Conservation (phyloP, 1,140 invertebrate species). For the Dryas iulia region DNA sequence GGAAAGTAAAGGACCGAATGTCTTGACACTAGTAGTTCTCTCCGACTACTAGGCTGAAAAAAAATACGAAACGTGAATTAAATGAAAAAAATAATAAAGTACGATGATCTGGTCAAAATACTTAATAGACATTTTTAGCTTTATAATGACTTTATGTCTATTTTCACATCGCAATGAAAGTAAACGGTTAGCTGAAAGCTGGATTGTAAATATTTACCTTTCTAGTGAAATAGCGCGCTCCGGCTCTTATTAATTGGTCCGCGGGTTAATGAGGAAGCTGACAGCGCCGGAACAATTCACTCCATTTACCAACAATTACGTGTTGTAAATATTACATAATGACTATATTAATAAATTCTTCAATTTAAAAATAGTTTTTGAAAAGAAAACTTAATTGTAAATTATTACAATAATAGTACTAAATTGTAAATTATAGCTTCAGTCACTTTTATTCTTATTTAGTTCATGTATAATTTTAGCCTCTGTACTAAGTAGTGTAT, state of each 20-base stretch:
- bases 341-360: conserved; percentile 12
- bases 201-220: conserved; percentile 39
- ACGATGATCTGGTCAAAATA: neutral
- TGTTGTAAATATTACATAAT: conserved; percentile 65
- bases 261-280: conserved; percentile 74
- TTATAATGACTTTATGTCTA: neutral
- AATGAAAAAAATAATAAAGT: too few species aligned
- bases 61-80: too few species aligned
- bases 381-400: neutral
- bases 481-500: too few species aligned
- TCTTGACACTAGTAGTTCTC: too few species aligned
- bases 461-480: too few species aligned
- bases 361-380: neutral
- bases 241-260: conserved; percentile 62
- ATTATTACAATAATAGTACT: too few species aligned
- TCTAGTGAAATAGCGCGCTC: conserved; percentile 49
- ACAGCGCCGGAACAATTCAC: conserved; percentile 72
- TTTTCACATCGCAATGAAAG: conserved; percentile 7
- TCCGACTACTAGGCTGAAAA: too few species aligned
- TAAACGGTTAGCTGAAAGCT: conserved; percentile 16
- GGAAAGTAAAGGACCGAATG: too few species aligned
- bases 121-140: too few species aligned
- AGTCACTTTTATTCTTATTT: too few species aligned
- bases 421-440: too few species aligned
- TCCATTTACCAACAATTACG: conserved; percentile 66